Percentiles rank a stretch among this genome's conserved stretches.
phyloP scores from a whole-genome alignment of 2,113 vertebrate species.

The Orycteropus afer region DNA sequence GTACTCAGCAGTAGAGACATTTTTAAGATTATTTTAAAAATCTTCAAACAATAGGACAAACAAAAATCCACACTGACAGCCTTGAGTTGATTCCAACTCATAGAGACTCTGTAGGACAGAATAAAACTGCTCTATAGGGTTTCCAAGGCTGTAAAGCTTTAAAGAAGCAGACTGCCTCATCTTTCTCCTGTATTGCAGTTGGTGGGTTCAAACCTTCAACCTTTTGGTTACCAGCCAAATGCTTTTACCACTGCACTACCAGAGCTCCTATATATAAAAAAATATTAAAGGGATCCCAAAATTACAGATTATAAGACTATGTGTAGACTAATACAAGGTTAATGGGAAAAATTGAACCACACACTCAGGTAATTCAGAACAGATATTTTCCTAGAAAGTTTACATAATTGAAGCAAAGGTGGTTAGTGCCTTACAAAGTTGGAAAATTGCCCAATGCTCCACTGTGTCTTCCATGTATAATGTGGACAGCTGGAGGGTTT shows the following conservation, averaged over 20 bases:
- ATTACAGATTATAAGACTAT: neutral
- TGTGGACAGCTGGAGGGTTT: neutral
- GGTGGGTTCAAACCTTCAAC: too few relatives aligned
- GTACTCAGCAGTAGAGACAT: neutral
- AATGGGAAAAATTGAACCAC: neutral
- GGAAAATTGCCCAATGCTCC: neutral
- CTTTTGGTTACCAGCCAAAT: too few relatives aligned
- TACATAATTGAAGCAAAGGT: neutral
- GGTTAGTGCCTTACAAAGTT: neutral
- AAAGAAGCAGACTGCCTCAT: too few relatives aligned
- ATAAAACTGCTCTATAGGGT: too few relatives aligned
- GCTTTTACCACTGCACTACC: too few relatives aligned
- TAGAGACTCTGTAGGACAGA: too few relatives aligned
- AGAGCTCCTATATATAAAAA: too few relatives aligned
- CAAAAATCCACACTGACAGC: too few relatives aligned
- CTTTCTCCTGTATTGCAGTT: too few relatives aligned
- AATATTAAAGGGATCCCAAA: neutral
- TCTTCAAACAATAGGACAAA: too few relatives aligned
- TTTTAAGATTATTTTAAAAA: neutral
- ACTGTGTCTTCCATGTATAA: neutral
- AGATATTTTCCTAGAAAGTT: slow-evolving; percentile 17
- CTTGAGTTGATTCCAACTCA: too few relatives aligned
- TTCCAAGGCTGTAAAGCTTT: too few relatives aligned
- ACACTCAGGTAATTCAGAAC: neutral
- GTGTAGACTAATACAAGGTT: neutral